A percentile compares a stretch with the other conserved stretches of the same genome.
These are phyloP conservation scores for Eulemur mongoz DNA, from an alignment of 2,797 vertebrate species.

Conservation along the genomic window DNA sequence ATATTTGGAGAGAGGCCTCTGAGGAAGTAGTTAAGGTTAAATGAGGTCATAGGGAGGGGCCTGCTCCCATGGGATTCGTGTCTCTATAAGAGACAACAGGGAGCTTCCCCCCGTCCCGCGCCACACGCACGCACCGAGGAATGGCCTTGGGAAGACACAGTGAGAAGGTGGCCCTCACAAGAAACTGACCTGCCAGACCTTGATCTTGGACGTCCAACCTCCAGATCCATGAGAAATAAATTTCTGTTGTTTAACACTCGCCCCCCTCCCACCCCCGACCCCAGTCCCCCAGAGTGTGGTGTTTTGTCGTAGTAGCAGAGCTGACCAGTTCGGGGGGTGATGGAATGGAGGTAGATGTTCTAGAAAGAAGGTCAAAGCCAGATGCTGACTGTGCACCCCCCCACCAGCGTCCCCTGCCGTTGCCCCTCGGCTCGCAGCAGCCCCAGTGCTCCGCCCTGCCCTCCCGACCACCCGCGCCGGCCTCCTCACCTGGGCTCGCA, in stretches of 20 bases:
- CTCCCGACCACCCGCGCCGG: accelerated
- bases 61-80: too few species aligned
- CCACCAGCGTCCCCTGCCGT: accelerated
- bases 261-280: too few species aligned
- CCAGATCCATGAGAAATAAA: neutral
- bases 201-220: neutral
- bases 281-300: too few species aligned
- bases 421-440: accelerated
- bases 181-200: accelerated
- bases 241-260: too few species aligned
- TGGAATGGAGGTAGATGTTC: accelerated
- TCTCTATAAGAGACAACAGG: neutral
- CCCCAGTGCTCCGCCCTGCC: accelerated
- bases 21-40: neutral
- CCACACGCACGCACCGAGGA: accelerated
- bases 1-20: neutral
- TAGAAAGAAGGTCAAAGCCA: neutral
- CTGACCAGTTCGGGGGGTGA: accelerated
- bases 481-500: neutral
- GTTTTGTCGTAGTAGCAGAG: neutral
- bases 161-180: accelerated
- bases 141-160: accelerated
- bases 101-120: too few species aligned
- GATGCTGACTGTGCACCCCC: accelerated
- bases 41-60: neutral